Base-by-base conservation (phyloP, 1,140 invertebrate species). In the Zaprionus camerounensis region DNA sequence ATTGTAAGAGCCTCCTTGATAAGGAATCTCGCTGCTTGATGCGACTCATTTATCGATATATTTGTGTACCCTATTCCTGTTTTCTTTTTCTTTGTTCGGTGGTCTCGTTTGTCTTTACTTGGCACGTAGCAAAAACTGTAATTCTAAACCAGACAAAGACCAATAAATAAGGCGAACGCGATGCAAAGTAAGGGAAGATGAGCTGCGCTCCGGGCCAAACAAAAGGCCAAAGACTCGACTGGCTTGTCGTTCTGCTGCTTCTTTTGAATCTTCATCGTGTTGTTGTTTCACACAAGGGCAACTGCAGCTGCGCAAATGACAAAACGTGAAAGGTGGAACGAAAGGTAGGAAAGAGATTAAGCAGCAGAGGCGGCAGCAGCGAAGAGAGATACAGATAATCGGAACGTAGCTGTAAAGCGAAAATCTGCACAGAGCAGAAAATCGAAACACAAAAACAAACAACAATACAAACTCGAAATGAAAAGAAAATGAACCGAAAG, bases 361-460 rank as follows among this genome's bases (percentile, higher is more conserved):
- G 72, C 41, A 53, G 80, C 70, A 75, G 80, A 41, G 31, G 31
- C 41, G 34, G 65, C 36, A 44, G 41, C 38, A 15, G 15, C 38
- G 31, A 34, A 34, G 9, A 34, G 31, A 34, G 9, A 46, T 62
- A 22, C 66, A 28, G 58, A 77, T 36, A 64, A 68, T 58, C 66
- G 59, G 56, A 74, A 72, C 65, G 55, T 83, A 83, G 81, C 81
- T 83, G 81, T 83, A 83, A 83, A 83, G 15, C 26, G 41, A 49
- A 61, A 55, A 71, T 55, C 68, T 53, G 46, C 31, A n/a, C 44
- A 71, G 49, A 64, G 22, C 22, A 62, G 41, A 46, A 31, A 41
- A 68, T 28, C 41, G 34, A 70, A 53, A 70, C 28, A 24, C 44
- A 62, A 22, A 36, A 58, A 46, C 63, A 28, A 46, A 67, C 24